Conservation (phyloP, 2,797 vertebrate species). For the Apodemus agrarius region DNA sequence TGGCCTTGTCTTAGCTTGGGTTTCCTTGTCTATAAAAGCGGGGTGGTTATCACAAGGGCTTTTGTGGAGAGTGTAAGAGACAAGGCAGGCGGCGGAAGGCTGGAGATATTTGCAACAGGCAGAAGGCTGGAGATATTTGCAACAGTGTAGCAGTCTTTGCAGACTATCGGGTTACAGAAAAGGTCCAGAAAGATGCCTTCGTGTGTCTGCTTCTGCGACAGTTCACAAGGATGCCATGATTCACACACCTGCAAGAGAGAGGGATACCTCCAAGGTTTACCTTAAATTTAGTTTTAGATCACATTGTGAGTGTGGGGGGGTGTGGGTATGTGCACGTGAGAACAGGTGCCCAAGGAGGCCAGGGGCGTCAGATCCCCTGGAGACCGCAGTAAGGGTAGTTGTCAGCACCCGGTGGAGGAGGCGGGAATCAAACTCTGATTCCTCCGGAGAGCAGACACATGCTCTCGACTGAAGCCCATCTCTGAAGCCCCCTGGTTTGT, state of each 20-base stretch:
- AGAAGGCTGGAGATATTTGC: not conserved
- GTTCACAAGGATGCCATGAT: not conserved
- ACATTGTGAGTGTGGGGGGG: not conserved
- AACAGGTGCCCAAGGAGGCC: not conserved
- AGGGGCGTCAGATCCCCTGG: not conserved
- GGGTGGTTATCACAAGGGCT: not conserved
- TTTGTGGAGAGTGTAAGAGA: not conserved
- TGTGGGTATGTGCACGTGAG: not conserved
- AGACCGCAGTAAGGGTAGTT: not conserved
- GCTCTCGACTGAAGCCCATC: not conserved
- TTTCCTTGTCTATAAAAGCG: constrained; percentile 7
- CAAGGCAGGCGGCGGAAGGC: not conserved
- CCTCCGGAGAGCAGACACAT: not conserved
- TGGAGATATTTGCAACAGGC: not conserved
- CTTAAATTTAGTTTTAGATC: constrained; percentile 43
- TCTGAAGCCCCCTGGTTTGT: not conserved
- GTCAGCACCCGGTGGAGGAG: not conserved
- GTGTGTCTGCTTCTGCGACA: not conserved
- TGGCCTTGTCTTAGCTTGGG: not conserved
- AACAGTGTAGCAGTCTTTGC: not conserved
- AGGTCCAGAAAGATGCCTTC: not conserved
- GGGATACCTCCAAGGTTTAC: not conserved
- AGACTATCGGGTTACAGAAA: not conserved
- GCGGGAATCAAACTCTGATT: not conserved
- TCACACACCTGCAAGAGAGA: not conserved